Conservation (phyloP, 2,888 invertebrate species). For the Plagiodera versicolora region DNA sequence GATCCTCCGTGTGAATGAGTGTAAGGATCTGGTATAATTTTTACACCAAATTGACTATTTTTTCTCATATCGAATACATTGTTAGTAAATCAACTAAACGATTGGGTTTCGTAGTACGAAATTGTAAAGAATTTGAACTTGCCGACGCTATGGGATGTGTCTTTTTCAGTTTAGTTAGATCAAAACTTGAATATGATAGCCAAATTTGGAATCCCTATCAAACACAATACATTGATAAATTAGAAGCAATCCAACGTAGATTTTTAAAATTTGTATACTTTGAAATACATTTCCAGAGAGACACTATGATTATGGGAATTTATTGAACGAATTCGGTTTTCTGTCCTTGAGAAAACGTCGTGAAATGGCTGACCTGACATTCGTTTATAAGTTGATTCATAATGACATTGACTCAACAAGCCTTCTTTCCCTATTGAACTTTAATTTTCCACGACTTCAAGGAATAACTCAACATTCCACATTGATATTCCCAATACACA, state of each 20-base stretch:
- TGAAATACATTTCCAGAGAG: neutral
- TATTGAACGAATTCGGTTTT: neutral
- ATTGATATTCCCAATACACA: neutral
- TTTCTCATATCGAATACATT: no score
- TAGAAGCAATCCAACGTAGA: neutral
- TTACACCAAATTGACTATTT: no score
- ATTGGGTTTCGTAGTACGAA: neutral
- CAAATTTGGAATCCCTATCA: neutral
- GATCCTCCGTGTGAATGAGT: no score
- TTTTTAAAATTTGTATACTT: neutral
- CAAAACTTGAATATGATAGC: neutral
- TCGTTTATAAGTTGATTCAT: neutral
- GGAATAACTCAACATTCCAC: neutral
- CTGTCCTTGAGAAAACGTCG: no score
- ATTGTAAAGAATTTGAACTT: neutral
- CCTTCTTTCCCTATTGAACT: neutral
- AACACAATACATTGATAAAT: neutral
- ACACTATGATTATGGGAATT: neutral
- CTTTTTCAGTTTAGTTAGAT: neutral
- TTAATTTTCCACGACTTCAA: neutral
- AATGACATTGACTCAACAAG: neutral
- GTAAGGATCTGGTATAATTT: no score
- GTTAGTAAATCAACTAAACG: neutral
- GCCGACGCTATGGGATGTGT: neutral
- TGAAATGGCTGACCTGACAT: no score